Conservation (phyloP, 2,797 vertebrate species). For the Tauraco hartlaubi region DNA sequence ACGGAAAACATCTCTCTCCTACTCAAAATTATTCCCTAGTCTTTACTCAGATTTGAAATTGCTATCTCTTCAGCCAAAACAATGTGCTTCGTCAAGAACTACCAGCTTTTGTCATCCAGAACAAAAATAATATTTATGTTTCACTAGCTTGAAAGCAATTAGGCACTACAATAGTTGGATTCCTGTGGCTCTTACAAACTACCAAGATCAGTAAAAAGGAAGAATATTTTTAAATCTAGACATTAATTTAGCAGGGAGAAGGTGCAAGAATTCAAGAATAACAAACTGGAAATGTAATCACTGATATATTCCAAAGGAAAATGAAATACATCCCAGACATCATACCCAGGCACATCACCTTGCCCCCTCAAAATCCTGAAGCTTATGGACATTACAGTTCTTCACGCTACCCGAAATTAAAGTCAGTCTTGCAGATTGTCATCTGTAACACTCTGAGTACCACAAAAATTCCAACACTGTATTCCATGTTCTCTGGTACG, state of each 20-base stretch:
- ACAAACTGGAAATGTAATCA: not conserved
- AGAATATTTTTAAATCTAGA: not conserved
- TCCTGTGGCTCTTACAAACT: not conserved
- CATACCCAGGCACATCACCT: not conserved
- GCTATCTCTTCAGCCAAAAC: not conserved
- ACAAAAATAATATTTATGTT: accelerated
- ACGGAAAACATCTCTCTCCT: not conserved
- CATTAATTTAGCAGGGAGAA: not conserved
- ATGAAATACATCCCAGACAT: not conserved
- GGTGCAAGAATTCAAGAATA: not conserved
- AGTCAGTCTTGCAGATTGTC: not conserved
- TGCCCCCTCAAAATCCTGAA: not conserved
- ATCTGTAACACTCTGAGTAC: not conserved
- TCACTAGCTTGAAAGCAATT: not conserved
- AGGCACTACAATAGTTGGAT: not conserved
- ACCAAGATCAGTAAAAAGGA: not conserved
- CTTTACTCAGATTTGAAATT: not conserved
- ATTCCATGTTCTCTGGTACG: not conserved
- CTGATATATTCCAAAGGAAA: not conserved
- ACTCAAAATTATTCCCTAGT: not conserved
- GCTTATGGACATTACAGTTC: not conserved
- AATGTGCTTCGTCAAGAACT: not conserved
- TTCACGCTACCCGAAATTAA: not conserved
- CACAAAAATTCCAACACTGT: not conserved
- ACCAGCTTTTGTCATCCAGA: not conserved